Conservation (phyloP, 35 echinoderm and acorn worm genomes). For the Stichopus chloronotus region DNA sequence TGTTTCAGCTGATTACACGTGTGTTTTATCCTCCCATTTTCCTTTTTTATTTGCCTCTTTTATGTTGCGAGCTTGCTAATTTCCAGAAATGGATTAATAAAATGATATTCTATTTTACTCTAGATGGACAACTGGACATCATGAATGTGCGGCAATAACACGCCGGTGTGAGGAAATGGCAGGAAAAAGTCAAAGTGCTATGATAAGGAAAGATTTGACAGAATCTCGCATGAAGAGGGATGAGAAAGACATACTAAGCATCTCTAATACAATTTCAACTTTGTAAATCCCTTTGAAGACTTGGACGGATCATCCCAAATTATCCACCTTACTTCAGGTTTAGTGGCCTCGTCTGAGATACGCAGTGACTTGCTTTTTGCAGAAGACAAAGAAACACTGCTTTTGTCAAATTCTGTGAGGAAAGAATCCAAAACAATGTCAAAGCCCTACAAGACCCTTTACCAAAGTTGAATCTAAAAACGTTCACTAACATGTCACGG, state of each 20-base stretch:
- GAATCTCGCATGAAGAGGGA: slow-evolving; percentile 49
- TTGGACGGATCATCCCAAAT: background rate
- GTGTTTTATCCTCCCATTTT: too few species aligned
- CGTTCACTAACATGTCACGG: slow-evolving; percentile 27
- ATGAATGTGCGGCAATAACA: slow-evolving; percentile 68
- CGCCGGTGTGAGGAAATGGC: slow-evolving; percentile 81
- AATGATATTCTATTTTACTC: too few species aligned
- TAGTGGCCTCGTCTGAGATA: slow-evolving; percentile 12
- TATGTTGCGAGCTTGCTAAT: too few species aligned
- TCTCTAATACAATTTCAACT: slow-evolving; percentile 45
- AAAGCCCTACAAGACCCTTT: background rate
- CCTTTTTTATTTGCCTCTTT: too few species aligned
- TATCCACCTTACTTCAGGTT: slow-evolving; percentile 41
- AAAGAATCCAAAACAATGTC: slow-evolving; percentile 14
- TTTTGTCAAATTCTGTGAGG: slow-evolving; percentile 20
- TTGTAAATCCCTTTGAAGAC: slow-evolving; percentile 41
- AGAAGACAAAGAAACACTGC: slow-evolving; percentile 9
- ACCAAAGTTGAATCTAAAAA: slow-evolving; percentile 48
- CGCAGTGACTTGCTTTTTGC: slow-evolving; percentile 13
- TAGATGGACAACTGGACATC: slow-evolving; percentile 63
- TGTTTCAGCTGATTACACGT: too few species aligned
- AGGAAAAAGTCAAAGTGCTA: slow-evolving; percentile 59
- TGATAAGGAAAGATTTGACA: slow-evolving; percentile 44
- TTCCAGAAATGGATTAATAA: too few species aligned
- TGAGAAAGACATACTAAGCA: slow-evolving; percentile 34